These are phyloP conservation scores for Sebastes hopkinsi DNA, from an alignment of 2,797 vertebrate genomes.

Conservation along the genomic window DNA sequence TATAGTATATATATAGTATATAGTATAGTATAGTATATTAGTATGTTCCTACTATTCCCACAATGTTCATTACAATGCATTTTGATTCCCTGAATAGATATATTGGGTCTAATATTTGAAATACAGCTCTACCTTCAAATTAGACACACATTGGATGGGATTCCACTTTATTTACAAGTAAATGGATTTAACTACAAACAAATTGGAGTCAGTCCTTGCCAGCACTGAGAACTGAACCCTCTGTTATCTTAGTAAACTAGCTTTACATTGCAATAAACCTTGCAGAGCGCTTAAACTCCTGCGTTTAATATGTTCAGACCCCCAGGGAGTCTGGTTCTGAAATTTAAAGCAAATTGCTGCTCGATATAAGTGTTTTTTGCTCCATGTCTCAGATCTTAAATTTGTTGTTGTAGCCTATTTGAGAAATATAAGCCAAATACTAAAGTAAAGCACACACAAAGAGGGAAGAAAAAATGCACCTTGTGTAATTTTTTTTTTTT, in stretches of 20 bases:
- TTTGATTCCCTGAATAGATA: neutral
- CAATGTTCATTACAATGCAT: neutral
- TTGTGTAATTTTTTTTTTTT: slow-evolving; percentile 83
- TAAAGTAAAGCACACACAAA: slow-evolving; percentile 71
- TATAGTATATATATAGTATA: too few species aligned
- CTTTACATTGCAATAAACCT: slow-evolving; percentile 71
- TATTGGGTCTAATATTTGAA: neutral
- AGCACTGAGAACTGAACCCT: slow-evolving; percentile 39
- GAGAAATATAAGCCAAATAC: slow-evolving; percentile 87
- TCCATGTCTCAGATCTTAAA: slow-evolving; percentile 74
- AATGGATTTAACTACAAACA: slow-evolving; percentile 45
- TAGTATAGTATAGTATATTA: too few species aligned
- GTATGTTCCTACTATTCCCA: neutral
- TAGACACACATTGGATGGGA: slow-evolving; percentile 8
- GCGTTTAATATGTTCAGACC: slow-evolving; percentile 65
- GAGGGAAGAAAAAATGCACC: slow-evolving; percentile 87
- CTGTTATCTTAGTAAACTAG: slow-evolving; percentile 59
- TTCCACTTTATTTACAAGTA: slow-evolving; percentile 27
- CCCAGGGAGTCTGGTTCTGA: slow-evolving; percentile 67
- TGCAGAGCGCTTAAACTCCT: slow-evolving; percentile 55
- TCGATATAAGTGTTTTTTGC: slow-evolving; percentile 62
- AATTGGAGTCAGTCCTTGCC: slow-evolving; percentile 25
- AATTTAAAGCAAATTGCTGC: slow-evolving; percentile 73
- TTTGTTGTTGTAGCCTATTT: slow-evolving; percentile 86
- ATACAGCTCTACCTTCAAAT: slow-evolving; percentile 20